Conservation (phyloP, 2,888 invertebrate genomes). For the Dolichomitus sp. region DNA sequence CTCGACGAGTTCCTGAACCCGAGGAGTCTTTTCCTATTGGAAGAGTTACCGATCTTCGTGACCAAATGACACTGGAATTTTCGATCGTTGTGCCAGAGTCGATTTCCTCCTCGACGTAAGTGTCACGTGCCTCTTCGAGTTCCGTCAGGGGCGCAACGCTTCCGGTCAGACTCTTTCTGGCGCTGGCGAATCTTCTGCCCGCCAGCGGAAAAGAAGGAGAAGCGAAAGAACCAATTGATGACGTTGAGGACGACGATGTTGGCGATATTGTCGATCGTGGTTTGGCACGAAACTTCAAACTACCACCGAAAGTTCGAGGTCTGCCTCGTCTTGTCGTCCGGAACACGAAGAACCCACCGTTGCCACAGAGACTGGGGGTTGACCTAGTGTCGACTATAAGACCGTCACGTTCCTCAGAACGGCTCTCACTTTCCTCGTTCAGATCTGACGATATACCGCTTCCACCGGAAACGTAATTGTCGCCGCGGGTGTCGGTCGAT, state of each 20-base stretch:
- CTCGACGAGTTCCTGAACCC: background rate
- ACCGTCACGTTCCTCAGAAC: constrained; percentile 80
- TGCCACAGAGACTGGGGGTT: constrained; percentile 75
- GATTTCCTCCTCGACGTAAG: constrained; percentile 65
- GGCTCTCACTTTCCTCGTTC: constrained; percentile 79
- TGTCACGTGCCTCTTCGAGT: constrained; percentile 63
- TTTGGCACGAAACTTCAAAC: constrained; percentile 70
- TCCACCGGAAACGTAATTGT: constrained; percentile 38
- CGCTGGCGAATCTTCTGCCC: constrained; percentile 33
- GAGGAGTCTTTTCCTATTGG: constrained; percentile 57
- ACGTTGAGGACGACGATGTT: constrained; percentile 68
- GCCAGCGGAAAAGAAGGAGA: constrained; percentile 56
- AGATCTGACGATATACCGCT: constrained; percentile 78
- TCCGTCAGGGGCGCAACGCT: constrained; percentile 61
- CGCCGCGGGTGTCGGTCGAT: constrained; percentile 57
- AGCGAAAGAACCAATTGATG: constrained; percentile 62
- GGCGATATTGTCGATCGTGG: constrained; percentile 54
- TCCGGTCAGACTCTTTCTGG: constrained; percentile 53
- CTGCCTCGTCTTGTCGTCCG: constrained; percentile 54
- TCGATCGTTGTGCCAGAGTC: constrained; percentile 61
- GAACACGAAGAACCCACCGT: constrained; percentile 65
- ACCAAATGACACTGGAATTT: constrained; percentile 64
- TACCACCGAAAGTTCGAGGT: constrained; percentile 74
- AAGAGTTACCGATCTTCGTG: constrained; percentile 63
- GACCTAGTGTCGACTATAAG: constrained; percentile 75